Conservation (phyloP, 2,888 invertebrate species). For the Athrips mouffetella region DNA sequence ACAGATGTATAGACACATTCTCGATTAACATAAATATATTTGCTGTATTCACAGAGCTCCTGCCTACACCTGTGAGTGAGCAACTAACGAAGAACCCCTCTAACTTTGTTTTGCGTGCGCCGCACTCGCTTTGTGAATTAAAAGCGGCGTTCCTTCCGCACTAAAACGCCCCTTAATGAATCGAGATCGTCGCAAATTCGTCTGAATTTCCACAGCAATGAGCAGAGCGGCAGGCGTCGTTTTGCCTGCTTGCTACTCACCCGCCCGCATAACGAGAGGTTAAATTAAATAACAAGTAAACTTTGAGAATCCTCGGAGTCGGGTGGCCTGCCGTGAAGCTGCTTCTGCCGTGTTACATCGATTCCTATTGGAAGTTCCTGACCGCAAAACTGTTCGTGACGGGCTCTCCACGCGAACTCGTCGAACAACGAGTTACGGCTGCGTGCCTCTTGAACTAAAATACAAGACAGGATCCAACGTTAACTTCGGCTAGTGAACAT, state of each 20-base stretch:
- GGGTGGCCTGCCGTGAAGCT: constrained; percentile 34
- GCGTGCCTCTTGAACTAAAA: background rate
- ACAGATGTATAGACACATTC: constrained; percentile 21
- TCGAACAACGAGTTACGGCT: constrained; percentile 6
- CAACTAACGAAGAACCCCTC: constrained; percentile 67
- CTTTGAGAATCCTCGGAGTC: constrained; percentile 47
- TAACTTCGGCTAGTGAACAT: background rate
- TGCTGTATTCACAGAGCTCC: constrained; percentile 21
- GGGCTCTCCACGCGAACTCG: constrained; percentile 26
- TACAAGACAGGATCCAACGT: background rate
- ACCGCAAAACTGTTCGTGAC: constrained; percentile 55
- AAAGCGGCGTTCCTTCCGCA: constrained; percentile 59
- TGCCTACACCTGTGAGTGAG: constrained; percentile 48
- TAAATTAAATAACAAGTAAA: constrained; percentile 73
- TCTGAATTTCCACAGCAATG: constrained; percentile 71
- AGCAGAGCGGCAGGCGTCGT: constrained; percentile 52
- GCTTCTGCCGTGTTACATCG: constrained; percentile 50
- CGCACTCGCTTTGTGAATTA: constrained; percentile 66
- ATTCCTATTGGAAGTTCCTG: constrained; percentile 56
- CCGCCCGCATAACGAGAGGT: constrained; percentile 66
- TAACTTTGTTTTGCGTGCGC: constrained; percentile 63
- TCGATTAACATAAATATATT: constrained; percentile 32
- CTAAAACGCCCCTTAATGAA: constrained; percentile 70
- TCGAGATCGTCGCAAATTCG: constrained; percentile 69
- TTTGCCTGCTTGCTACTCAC: constrained; percentile 53